Conservation (phyloP, 2,888 invertebrate species). For the Macrostomum cliftonense region DNA sequence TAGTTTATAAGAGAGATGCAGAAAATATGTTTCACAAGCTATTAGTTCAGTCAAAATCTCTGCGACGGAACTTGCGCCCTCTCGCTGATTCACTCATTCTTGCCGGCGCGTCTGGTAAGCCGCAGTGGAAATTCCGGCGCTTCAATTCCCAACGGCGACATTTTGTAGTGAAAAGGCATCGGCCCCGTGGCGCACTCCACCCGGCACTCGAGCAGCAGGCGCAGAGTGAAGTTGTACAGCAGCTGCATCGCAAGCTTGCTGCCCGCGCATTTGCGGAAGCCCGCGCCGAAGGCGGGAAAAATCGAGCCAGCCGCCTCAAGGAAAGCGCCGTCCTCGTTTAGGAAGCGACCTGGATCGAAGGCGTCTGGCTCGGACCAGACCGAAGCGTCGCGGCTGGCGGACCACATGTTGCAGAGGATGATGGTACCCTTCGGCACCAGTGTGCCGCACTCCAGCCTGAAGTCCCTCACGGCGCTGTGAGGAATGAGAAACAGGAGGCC, state of each 20-base stretch:
- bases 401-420: slow-evolving; percentile 2
- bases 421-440: not conserved
- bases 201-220: slow-evolving; percentile 1
- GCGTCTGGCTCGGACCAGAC: slow-evolving; percentile 1
- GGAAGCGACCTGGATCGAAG: not conserved
- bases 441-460: not conserved
- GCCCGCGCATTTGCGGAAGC: not conserved
- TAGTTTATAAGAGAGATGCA: no score
- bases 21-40: no score
- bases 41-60: no score
- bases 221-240: not conserved
- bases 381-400: not conserved
- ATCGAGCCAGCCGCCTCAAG: not conserved
- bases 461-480: not conserved
- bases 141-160: no score
- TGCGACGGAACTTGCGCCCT: no score
- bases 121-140: no score
- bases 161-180: no score
- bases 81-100: no score
- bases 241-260: not conserved
- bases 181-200: not conserved
- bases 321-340: not conserved
- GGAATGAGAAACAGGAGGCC: not conserved
- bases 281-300: not conserved
- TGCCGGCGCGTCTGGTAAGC: no score